phyloP scores from a whole-genome alignment of 92 coral and sea anemone species.

The Actinostola sp. region DNA sequence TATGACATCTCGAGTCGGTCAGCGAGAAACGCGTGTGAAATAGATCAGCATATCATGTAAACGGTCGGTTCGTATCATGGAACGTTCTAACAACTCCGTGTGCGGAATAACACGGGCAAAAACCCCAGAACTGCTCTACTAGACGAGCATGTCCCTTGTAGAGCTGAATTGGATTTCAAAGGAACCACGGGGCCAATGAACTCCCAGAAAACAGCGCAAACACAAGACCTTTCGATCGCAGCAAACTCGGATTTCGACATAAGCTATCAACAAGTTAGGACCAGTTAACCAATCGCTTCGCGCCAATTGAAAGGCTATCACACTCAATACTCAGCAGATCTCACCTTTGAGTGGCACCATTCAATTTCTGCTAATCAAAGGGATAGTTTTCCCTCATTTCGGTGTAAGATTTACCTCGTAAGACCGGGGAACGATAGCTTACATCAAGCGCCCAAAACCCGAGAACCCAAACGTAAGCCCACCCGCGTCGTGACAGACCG shows the following conservation, averaged over 20 bases:
- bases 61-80: slow-evolving; percentile 5
- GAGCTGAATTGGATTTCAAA: slow-evolving; percentile 17
- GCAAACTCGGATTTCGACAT: slow-evolving; percentile 51
- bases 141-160: slow-evolving; percentile 11
- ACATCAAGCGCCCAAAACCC: slow-evolving; percentile 37
- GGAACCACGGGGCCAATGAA: slow-evolving; percentile 38
- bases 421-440: slow-evolving; percentile 5
- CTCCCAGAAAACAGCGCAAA: slow-evolving; percentile 49
- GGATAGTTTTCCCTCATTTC: slow-evolving; percentile 34
- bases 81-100: slow-evolving; percentile 2
- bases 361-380: slow-evolving; percentile 43
- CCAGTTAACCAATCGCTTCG: slow-evolving; percentile 41
- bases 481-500: slow-evolving; percentile 71
- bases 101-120: neutral
- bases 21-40: slow-evolving; percentile 16
- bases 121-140: neutral
- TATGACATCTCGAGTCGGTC: slow-evolving; percentile 38
- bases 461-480: slow-evolving; percentile 35
- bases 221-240: slow-evolving; percentile 51
- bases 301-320: slow-evolving; percentile 45
- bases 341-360: slow-evolving; percentile 63
- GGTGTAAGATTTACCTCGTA: slow-evolving; percentile 10
- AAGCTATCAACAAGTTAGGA: slow-evolving; percentile 53
- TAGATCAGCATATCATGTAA: slow-evolving; percentile 14
- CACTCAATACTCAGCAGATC: slow-evolving; percentile 48